These are phyloP conservation scores for Bugula neritina DNA, from an alignment of 2,888 invertebrate genomes.

Conservation along the genomic window DNA sequence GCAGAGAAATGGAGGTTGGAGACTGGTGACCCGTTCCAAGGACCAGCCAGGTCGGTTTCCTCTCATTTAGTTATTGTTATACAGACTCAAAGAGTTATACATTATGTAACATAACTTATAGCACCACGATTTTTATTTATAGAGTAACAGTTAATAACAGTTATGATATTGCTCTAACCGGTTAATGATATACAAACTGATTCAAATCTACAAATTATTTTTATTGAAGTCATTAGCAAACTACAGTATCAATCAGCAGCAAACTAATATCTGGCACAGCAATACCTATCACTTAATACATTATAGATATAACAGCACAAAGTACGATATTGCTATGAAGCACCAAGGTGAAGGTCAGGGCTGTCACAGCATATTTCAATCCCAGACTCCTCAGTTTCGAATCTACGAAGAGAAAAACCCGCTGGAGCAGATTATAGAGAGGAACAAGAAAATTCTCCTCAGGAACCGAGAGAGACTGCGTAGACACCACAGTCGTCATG, in stretches of 20 bases:
- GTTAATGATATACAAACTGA: no score
- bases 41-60: neutral
- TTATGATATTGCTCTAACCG: no score
- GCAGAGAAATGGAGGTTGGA: neutral
- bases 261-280: no score
- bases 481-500: neutral
- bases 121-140: no score
- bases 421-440: neutral
- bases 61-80: no score
- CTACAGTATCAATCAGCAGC: no score
- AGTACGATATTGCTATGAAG: slow-evolving; percentile 2
- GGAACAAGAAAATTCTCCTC: neutral
- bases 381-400: neutral
- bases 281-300: no score
- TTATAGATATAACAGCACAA: neutral
- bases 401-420: neutral
- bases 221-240: no score
- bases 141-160: no score
- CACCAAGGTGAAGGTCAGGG: neutral
- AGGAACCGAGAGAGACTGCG: neutral
- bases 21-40: neutral
- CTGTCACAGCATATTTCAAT: neutral
- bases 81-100: no score
- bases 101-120: no score
- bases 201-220: no score